These are phyloP conservation scores for Coptodon rendalli DNA, from an alignment of 2,113 vertebrate genomes.

Conservation along the genomic window DNA sequence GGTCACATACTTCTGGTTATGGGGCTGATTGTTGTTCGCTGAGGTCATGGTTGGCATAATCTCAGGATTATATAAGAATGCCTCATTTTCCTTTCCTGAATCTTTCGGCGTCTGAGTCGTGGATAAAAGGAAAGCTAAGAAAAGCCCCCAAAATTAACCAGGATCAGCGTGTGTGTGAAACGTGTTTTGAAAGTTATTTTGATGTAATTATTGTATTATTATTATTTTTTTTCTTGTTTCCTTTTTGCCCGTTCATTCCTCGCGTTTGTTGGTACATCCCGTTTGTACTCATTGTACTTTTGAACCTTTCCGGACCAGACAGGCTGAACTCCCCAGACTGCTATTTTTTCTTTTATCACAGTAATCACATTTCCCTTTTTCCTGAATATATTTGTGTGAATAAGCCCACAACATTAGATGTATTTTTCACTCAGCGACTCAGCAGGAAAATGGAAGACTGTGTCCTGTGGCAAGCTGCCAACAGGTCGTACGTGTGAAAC, in stretches of 20 bases:
- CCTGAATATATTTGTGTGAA: background rate
- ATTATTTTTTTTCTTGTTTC: background rate
- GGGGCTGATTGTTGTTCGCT: conserved; percentile 38
- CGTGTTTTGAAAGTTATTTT: background rate
- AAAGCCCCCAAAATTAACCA: background rate
- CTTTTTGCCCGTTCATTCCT: background rate
- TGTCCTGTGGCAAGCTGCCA: conserved; percentile 46
- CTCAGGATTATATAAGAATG: conserved; percentile 45
- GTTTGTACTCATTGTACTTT: background rate
- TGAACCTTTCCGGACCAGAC: background rate
- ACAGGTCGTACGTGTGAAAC: conserved; percentile 11
- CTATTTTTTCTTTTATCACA: background rate
- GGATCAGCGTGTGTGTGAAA: background rate
- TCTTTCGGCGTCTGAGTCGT: background rate
- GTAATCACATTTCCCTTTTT: conserved; percentile 20
- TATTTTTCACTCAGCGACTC: background rate
- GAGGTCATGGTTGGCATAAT: conserved; percentile 54
- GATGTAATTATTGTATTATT: background rate
- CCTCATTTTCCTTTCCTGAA: conserved; percentile 3
- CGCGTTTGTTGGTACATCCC: background rate
- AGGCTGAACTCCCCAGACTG: background rate
- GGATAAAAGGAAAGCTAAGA: background rate
- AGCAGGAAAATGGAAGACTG: conserved; percentile 14
- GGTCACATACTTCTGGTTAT: conserved; percentile 47
- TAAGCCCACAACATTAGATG: conserved; percentile 3